Evolutionary conservation across 2,113 vertebrate species (phyloP), one percentile per base, ranked within the genome.

Genomic region (Salminus brasiliensis): DNA sequence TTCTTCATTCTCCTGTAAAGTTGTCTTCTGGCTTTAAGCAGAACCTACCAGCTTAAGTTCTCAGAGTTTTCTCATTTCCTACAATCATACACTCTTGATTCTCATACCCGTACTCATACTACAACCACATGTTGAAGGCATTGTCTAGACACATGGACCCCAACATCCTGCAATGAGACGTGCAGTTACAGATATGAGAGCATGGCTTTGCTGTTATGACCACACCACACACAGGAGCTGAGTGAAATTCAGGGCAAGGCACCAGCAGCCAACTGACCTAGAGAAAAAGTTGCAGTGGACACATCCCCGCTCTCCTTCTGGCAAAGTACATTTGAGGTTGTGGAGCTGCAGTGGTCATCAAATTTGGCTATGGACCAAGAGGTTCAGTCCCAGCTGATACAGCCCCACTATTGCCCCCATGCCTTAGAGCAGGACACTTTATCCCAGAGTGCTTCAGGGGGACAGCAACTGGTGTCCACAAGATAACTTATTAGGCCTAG

Each of bases 391-490:
- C 66, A 70, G 41, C 66, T 70, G 76, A 60, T 47, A 23, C 25
- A 71, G 29, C 41, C 29, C 29, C 27, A 69, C 34, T 36, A 71
- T 53, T 45, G 29, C 12, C 29, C 43, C 18, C 15, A 39, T 69
- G 34, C 52, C 76, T 60, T 78, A 25, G 27, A 78, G 76, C 29
- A 12, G 21, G 27, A 60, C 66, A 69, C 52, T 70, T 67, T 45
- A 69, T 77, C 36, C 75, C 63, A 43, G 25, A 70, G 5, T 45
- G 66, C 66, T 70, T 70, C 52, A 47, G 66, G 52, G 32, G 55
- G 66, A 78, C 66, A 70, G 34, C 76, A 78, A 78, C 76, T 70
- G 66, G 53, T 78, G 13, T 59, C 52, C 47, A 47, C 65, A 76
- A 63, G 74, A 76, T 76, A 65, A 76, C 43, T 66, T 70, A 30